phyloP scores from a whole-genome alignment of 2,797 vertebrate genomes.

The Poeciliopsis presidionis region DNA sequence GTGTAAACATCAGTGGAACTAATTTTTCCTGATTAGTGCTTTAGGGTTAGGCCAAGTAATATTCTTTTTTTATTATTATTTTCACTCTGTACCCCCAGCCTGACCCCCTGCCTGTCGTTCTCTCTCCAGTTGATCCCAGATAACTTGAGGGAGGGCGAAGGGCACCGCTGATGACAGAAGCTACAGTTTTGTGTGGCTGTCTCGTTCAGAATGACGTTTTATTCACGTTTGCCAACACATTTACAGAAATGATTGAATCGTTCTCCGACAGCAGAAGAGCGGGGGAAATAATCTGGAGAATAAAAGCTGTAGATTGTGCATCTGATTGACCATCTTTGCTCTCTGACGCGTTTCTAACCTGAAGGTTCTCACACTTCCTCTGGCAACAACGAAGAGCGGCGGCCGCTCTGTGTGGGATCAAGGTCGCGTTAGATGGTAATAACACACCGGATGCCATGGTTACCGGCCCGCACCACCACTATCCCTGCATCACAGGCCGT shows the following conservation, averaged over 20 bases:
- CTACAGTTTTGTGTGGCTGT: constrained; percentile 10
- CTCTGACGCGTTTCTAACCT: background rate
- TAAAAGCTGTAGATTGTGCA: background rate
- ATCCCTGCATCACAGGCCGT: constrained; percentile 44
- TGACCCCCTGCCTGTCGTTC: too few species aligned
- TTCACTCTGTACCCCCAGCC: too few species aligned
- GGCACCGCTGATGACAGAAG: too few species aligned
- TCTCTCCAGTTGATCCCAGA: too few species aligned
- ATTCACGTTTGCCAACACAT: constrained; percentile 25
- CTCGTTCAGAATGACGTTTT: constrained; percentile 24
- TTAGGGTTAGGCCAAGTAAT: too few species aligned
- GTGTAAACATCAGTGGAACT: too few species aligned
- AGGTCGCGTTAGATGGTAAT: constrained; percentile 25
- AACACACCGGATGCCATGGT: constrained; percentile 61
- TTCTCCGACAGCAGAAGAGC: constrained; percentile 44
- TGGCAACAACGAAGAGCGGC: background rate
- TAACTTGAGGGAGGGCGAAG: too few species aligned
- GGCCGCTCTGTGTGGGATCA: constrained; percentile 37
- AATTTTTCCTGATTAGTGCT: too few species aligned
- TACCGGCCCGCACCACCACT: constrained; percentile 40
- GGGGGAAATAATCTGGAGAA: constrained; percentile 19
- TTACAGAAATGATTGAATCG: constrained; percentile 57
- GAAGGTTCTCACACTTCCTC: constrained; percentile 19
- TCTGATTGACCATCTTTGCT: background rate
- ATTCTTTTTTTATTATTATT: too few species aligned